Conservation (phyloP, 2,113 vertebrate genomes). For the Myotis brandtii region DNA sequence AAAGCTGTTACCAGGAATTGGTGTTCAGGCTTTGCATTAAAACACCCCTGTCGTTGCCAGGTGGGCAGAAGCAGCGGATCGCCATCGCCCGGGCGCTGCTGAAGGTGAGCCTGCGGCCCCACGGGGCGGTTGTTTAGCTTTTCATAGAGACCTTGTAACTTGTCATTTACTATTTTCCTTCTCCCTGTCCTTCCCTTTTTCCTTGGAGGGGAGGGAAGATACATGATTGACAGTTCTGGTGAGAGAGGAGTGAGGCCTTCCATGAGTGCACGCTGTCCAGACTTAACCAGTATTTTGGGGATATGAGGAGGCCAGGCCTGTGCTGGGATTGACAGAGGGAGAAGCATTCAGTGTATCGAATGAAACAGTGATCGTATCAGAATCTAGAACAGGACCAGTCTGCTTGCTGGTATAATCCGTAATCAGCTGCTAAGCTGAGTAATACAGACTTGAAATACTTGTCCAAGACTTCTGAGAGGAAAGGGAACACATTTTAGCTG, state of each 20-base stretch:
- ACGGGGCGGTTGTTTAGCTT: neutral
- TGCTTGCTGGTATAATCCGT: neutral
- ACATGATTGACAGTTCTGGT: neutral
- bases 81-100: constrained; percentile 97
- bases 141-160: neutral
- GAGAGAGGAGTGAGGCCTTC: neutral
- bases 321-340: neutral
- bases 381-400: neutral
- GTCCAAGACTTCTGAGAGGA: neutral
- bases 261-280: neutral
- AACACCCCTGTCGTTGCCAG: constrained; percentile 80
- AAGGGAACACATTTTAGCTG: neutral
- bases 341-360: neutral
- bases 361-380: neutral
- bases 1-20: neutral
- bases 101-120: constrained; percentile 88
- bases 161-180: neutral
- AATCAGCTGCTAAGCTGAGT: neutral
- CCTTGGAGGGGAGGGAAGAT: too few species aligned
- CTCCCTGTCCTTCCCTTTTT: neutral
- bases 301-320: neutral
- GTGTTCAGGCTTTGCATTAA: neutral
- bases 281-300: neutral
- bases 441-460: neutral
- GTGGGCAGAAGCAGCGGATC: constrained; percentile 98